Evolutionary conservation across 2,888 invertebrate species (phyloP), one percentile per base, ranked within the genome.

Genomic region (Hofmannophila pseudospretella): DNA sequence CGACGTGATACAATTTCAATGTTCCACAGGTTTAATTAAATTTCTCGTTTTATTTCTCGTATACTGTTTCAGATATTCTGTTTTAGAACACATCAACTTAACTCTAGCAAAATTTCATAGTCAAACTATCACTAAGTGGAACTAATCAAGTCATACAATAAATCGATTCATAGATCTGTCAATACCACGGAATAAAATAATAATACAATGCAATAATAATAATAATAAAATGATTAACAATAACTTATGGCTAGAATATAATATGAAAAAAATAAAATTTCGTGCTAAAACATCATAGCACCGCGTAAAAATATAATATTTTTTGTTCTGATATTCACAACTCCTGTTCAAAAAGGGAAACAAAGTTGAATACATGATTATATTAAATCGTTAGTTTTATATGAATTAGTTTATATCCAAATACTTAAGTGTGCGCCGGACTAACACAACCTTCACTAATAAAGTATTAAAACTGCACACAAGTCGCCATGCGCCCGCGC

Each of bases 21-120:
- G 65, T 67, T 67, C 64, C 67, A 69, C 69, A 72, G 72, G 53
- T 47, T 63, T 67, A 69, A 70, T 76, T 75, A 68, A 66, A 59
- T 62, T 73, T 73, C 58, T 61, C 55, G 54, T 68, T 64, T 59
- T 32, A 60, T 45, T 70, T 75, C 60, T 85, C 86, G 86, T 86
- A 86, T 86, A 86, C 86, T 76, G 82, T 77, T 70, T 82, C 81
- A 87, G 86, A 87, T 87, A 87, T 86, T 71, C 74, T 75, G 81
- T 82, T 79, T 69, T 67, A 78, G 80, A 85, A 86, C 80, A 85
- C 81, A 79, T 79, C 67, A 77, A 79, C 79, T 79, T 81, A 82
- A 71, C 42, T 46, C 80, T 82, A 80, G 58, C 58, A 62, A 62
- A 46, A 47, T 50, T 38, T 54, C 50, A 51, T 64, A 56, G 54